Base-by-base conservation (phyloP, 2,888 invertebrate species). In the Metellina segmentata region DNA sequence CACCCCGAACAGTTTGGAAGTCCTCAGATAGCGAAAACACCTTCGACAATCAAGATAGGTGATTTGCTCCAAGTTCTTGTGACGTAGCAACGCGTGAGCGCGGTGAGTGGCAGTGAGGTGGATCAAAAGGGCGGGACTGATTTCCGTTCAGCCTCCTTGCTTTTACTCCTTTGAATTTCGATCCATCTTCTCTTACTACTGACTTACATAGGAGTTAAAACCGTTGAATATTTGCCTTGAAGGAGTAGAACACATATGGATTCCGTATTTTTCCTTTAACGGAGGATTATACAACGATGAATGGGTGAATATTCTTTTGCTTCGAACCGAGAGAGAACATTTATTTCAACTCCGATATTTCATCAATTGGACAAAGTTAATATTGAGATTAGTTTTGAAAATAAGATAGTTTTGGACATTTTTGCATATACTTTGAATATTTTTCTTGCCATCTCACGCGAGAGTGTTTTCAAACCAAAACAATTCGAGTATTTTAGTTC, bases 61-160 rank as follows among this genome's bases (percentile, higher is more conserved):
- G 91, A 91, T 91, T 91, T 87, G 91, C 87, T 86, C 77, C 81
- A 87, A 87, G 78, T 91, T 87, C 69, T 81, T 49, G n/a, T 91
- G 91, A 91, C 91, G 91, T 91, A 77, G 79, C 61, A 72, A 11
- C 51, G 70, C 83, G 77, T 77, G 86, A 74, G 83, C 53, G 87
- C 87, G 74, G 83, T 88, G 91, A 91, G 83, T 87, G 91, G 91
- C 86, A 87, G 91, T 71, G 91, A 91, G 87, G 91, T 83, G 83
- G 20, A 87, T 91, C 78, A 48, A 34, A 51, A n/a, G 61, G 91
- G 91, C 87, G 87, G 91, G 78, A 61, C 71, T 53, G 19, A 19
- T 8, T 69, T 72, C 7, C 70, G 87, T 78, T 86, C 91, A 20
- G 53, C 88, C 78, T 83, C 78, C 89, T 52, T 49, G 13, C 20